A percentile compares a stretch with the other conserved stretches of the same genome.
Conservation (phyloP, 1,140 invertebrate species). For the Drosophila setifemur region DNA sequence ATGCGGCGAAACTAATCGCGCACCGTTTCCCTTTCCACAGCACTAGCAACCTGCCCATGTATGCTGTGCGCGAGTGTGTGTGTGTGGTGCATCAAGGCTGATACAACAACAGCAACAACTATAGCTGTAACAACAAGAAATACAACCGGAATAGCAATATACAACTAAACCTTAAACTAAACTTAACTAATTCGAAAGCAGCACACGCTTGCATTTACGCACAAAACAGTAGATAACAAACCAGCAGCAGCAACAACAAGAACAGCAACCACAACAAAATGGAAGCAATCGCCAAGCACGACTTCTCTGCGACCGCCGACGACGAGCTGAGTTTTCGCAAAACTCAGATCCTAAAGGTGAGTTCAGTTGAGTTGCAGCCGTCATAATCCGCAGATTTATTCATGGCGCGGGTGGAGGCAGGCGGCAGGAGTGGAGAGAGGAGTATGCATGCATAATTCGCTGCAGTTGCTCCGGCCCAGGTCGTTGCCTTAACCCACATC, state of each 20-base stretch:
- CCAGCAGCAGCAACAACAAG: conserved; percentile 1
- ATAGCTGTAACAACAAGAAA: conserved; percentile 43
- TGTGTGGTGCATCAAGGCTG: conserved; percentile 52
- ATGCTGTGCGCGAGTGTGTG: conserved; percentile 31
- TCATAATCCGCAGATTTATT: conserved; percentile 15
- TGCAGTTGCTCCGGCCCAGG: conserved; percentile 15
- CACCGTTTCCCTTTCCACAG: conserved; percentile 22
- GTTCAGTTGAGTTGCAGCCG: conserved; percentile 7
- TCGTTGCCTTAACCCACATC: conserved; percentile 56
- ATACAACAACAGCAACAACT: conserved; percentile 44
- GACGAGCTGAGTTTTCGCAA: conserved; percentile 99
- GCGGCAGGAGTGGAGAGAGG: not conserved
- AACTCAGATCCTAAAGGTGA: conserved; percentile 97
- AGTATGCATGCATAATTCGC: conserved; percentile 36
- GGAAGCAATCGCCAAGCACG: conserved; percentile 99
- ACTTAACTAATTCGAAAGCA: conserved; percentile 7
- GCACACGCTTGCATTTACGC: conserved; percentile 23
- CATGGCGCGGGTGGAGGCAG: not conserved
- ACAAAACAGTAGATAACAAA: too few species aligned
- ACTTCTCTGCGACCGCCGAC: conserved; percentile 98
- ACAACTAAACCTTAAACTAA: conserved; percentile 32
- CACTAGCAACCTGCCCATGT: conserved; percentile 33
- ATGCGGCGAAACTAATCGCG: conserved; percentile 41
- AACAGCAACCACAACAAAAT: conserved; percentile 86
- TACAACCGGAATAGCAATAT: conserved; percentile 44